Evolutionary conservation across 2,797 vertebrate genomes (phyloP).

Genomic region (Naso thynnoides): DNA sequence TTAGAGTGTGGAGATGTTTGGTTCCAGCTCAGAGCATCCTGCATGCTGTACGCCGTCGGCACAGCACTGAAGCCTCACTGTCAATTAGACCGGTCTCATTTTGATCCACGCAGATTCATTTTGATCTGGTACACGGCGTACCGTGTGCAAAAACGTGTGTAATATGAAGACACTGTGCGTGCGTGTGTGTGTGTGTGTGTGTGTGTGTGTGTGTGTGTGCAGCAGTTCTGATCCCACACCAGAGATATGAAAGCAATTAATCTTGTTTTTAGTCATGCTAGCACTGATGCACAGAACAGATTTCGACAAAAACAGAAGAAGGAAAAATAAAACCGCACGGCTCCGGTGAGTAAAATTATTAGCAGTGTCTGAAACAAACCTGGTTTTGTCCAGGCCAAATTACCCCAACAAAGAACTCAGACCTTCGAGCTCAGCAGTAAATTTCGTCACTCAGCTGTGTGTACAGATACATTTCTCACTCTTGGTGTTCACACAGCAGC

Average conservation of each 20-base stretch:
- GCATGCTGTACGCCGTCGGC: slow-evolving; percentile 6
- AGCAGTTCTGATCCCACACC: slow-evolving; percentile 47
- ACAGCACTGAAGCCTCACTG: slow-evolving; percentile 48
- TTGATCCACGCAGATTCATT: slow-evolving; percentile 69
- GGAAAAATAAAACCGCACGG: slow-evolving; percentile 32
- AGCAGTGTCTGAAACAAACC: slow-evolving; percentile 46
- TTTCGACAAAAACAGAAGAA: slow-evolving; percentile 45
- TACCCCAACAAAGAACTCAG: slow-evolving; percentile 45
- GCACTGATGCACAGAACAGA: slow-evolving; percentile 59
- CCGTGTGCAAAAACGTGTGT: slow-evolving; percentile 54
- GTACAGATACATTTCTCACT: slow-evolving; percentile 30
- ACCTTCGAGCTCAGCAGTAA: slow-evolving; percentile 33
- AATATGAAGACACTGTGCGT: slow-evolving; percentile 21
- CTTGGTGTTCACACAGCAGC: slow-evolving; percentile 19
- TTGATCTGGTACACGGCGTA: slow-evolving; percentile 66
- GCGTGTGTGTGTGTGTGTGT: slow-evolving; percentile 17
- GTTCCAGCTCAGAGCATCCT: slow-evolving; percentile 47
- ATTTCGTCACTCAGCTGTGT: slow-evolving; percentile 29
- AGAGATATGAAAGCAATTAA: slow-evolving; percentile 75
- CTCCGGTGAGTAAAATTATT: slow-evolving; percentile 46
- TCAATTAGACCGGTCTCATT: slow-evolving; percentile 65
- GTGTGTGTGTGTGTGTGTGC: slow-evolving; percentile 21
- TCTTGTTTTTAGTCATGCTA: slow-evolving; percentile 69
- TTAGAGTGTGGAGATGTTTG: slow-evolving; percentile 20
- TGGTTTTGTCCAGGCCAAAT: slow-evolving; percentile 55